Evolutionary conservation across 2,113 vertebrate species (phyloP).

Genomic region (Barnardius zonarius): DNA sequence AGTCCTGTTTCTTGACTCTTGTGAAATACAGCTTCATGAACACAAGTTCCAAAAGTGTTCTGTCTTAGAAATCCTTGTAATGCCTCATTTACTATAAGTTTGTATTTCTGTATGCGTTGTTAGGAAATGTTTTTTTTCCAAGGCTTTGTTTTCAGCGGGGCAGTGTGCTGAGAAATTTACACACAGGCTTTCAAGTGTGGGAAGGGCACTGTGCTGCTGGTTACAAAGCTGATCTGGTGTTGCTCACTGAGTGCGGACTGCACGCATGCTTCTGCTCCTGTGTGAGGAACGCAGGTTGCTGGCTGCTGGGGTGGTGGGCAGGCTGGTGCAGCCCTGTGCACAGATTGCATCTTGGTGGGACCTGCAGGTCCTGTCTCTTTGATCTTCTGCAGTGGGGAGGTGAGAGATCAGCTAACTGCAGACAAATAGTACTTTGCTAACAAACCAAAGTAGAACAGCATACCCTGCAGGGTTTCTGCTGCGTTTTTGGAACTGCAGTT

Average conservation of each 20-base stretch:
- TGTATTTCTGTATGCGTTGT: rapidly evolving
- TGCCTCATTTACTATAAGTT: not conserved
- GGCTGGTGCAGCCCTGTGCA: no score
- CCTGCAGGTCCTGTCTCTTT: no score
- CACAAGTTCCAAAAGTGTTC: not conserved
- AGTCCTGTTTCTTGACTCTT: not conserved
- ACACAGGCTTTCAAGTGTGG: not conserved
- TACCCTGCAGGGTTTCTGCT: not conserved
- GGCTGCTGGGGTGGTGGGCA: not conserved
- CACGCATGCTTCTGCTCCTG: rapidly evolving
- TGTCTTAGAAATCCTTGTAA: not conserved
- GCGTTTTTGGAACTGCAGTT: not conserved
- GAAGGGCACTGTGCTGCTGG: not conserved
- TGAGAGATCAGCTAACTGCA: not conserved
- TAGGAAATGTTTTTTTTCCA: not conserved
- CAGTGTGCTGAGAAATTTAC: not conserved
- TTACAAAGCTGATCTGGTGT: rapidly evolving
- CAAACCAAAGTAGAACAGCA: rapidly evolving
- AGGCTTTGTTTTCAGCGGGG: not conserved
- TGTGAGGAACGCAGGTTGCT: rapidly evolving
- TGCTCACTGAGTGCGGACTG: rapidly evolving
- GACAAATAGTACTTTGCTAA: rapidly evolving
- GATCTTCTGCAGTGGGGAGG: no score
- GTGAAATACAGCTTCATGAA: not conserved
- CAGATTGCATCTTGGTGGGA: not conserved